Evolutionary conservation across 2,888 invertebrate species (phyloP), one percentile per base, ranked within the genome.

Genomic region (Schizotus pectinicornis): DNA sequence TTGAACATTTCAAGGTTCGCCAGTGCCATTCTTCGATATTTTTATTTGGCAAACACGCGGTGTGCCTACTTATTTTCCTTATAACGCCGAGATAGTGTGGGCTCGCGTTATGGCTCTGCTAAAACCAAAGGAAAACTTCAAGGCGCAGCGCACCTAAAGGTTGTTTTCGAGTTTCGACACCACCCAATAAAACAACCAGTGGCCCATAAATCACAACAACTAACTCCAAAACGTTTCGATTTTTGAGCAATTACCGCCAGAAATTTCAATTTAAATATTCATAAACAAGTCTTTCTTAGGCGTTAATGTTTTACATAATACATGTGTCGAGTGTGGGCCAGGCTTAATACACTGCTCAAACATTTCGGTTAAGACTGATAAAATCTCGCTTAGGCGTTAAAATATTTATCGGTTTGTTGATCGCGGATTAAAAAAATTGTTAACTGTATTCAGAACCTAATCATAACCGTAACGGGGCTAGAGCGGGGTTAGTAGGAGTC

Each of bases 21-120:
- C 7, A 37, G 34, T 7, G 31, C 34, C 33, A n/a, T 30, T 43
- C 11, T 31, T 45, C 14, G 41, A 55, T 53, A 47, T 62, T 61
- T 56, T 55, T 61, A 54, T 65, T 65, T 67, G 58, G 56, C 63
- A 64, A 66, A 61, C 64, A 67, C 46, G 59, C 56, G 47, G 38
- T 9, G 54, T 61, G 64, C 67, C 66, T 67, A 67, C 67, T 59
- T 69, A 67, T 67, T 60, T 37, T 62, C 67, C 56, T 50, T 66
- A 60, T 68, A 67, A 63, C 41, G 39, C 59, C 39, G 13, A 13
- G 35, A 38, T 32, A 6, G 63, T 52, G 70, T 70, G 64, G 70
- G 70, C 53, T 64, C 45, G 43, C 38, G 51, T 61, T 70, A 68
- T 70, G 70, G 68, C 52, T 62, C 60, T 67, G 56, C 60, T 60